Conservation (phyloP, 2,113 vertebrate species). For the Lipotes vexillifer region DNA sequence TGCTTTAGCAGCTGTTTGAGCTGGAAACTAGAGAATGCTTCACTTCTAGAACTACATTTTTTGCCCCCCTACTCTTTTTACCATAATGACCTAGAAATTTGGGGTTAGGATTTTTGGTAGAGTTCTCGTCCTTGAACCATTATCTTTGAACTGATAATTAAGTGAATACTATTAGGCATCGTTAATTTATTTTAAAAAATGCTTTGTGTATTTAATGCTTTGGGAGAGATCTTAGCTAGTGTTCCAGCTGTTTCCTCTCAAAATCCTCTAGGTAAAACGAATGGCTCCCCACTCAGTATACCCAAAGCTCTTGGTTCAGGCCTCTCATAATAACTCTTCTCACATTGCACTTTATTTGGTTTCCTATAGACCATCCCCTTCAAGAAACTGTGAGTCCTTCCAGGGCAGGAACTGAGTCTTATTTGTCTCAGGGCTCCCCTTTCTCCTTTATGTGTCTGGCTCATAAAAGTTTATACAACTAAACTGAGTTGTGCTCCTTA, state of each 20-base stretch:
- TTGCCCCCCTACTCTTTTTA: not conserved
- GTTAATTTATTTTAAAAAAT: conserved; percentile 47
- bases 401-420: not conserved
- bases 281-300: not conserved
- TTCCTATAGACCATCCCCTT: not conserved
- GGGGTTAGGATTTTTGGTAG: not conserved
- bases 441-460: not conserved
- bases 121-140: not conserved
- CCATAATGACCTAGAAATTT: not conserved
- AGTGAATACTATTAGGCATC: not conserved
- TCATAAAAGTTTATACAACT: conserved; percentile 21
- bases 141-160: not conserved
- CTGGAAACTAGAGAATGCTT: not conserved
- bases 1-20: not conserved
- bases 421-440: not conserved
- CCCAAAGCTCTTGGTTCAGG: not conserved
- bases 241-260: not conserved
- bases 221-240: not conserved
- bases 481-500: not conserved
- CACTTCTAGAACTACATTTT: not conserved
- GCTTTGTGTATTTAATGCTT: conserved; percentile 28
- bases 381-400: not conserved
- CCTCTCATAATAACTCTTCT: not conserved
- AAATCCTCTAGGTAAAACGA: not conserved
- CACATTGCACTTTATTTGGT: not conserved